These are phyloP conservation scores for Plectropomus leopardus DNA, from an alignment of 2,113 vertebrate species.

Conservation along the genomic window DNA sequence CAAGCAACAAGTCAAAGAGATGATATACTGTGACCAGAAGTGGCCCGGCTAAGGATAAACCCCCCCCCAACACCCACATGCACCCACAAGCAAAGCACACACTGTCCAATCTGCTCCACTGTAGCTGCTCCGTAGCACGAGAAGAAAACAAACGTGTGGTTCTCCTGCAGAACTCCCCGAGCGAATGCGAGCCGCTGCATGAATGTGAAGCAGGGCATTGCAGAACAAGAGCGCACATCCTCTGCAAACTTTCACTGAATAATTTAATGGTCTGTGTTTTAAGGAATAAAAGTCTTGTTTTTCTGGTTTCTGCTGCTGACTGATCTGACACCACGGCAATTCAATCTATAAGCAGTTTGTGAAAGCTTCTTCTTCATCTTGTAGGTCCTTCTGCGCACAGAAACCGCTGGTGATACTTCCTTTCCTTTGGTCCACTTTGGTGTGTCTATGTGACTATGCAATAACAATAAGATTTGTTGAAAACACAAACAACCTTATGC, in stretches of 20 bases:
- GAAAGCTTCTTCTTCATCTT: constrained; percentile 33
- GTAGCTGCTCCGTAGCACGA: constrained; percentile 29
- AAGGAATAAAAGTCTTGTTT: constrained; percentile 39
- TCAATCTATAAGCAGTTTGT: constrained; percentile 23
- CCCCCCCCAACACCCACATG: background rate
- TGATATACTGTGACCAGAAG: constrained; percentile 11
- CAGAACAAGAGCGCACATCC: constrained; percentile 48
- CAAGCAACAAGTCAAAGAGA: constrained; percentile 22
- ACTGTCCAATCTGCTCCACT: constrained; percentile 1
- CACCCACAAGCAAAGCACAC: background rate
- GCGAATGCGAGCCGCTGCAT: constrained; percentile 39
- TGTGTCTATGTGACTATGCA: background rate
- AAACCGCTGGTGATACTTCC: background rate
- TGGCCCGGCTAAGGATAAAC: background rate
- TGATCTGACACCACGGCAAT: constrained; percentile 15
- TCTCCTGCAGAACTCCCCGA: constrained; percentile 44
- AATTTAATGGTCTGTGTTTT: constrained; percentile 57
- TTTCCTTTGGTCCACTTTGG: background rate
- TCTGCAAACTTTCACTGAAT: constrained; percentile 70
- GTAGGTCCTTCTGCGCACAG: constrained; percentile 6
- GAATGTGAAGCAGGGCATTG: constrained; percentile 60
- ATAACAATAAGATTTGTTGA: background rate
- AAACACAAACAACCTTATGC: background rate
- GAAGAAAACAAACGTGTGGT: constrained; percentile 38
- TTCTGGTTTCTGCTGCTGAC: constrained; percentile 23